Evolutionary conservation across 2,113 vertebrate genomes (phyloP).

Genomic region (Cairina moschata): DNA sequence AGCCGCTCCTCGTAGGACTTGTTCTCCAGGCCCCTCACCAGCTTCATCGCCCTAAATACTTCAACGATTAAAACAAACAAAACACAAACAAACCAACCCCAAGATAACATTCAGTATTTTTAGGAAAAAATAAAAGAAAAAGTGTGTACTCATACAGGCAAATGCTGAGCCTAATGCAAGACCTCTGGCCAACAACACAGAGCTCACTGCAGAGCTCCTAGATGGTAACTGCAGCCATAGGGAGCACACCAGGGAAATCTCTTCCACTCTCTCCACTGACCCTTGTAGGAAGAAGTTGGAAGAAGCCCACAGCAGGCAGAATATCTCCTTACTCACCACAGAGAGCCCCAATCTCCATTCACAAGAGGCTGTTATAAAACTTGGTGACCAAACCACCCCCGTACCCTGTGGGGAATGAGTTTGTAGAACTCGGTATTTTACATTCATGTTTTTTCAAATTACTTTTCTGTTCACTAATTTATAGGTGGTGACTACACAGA

Average conservation of each 20-base stretch:
- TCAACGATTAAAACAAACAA: neutral
- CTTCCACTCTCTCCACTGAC: neutral
- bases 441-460: rapidly evolving
- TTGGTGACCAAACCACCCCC: neutral
- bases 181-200: neutral
- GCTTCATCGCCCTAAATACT: no score
- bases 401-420: rapidly evolving
- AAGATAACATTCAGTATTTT: neutral
- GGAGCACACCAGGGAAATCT: neutral
- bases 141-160: neutral
- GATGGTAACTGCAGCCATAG: neutral
- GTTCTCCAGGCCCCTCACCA: no score
- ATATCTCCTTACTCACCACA: neutral
- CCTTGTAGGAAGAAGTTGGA: neutral
- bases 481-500: neutral
- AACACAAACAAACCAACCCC: neutral
- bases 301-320: neutral
- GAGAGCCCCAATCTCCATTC: neutral
- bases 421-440: neutral
- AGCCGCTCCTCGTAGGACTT: no score
- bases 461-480: neutral
- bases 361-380: neutral
- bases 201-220: neutral
- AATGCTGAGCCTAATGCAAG: neutral
- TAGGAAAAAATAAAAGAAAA: neutral